phyloP scores from a whole-genome alignment of 1,140 invertebrate genomes.

The Anthonomus grandis region DNA sequence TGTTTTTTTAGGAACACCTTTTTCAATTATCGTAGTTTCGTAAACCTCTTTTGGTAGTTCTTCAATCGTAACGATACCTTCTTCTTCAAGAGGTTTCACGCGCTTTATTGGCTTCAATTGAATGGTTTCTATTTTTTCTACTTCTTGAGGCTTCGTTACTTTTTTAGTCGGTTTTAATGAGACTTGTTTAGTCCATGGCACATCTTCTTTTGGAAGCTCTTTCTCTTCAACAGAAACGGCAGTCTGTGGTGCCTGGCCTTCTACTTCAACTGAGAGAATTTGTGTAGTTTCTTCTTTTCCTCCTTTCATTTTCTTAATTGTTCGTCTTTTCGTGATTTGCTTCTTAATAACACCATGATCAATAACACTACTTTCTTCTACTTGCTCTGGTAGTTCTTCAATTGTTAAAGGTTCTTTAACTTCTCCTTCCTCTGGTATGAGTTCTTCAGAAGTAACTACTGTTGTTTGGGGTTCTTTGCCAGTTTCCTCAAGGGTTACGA shows the following conservation, averaged over 20 bases:
- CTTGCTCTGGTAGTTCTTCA: slow-evolving; percentile 44
- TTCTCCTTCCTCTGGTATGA: slow-evolving; percentile 35
- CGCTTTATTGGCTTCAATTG: slow-evolving; percentile 15
- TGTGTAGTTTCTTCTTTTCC: slow-evolving; percentile 40
- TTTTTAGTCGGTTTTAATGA: slow-evolving; percentile 46
- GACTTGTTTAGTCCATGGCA: slow-evolving; percentile 51
- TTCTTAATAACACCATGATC: slow-evolving; percentile 29
- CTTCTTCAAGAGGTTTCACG: slow-evolving; percentile 23
- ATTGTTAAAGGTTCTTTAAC: slow-evolving; percentile 3
- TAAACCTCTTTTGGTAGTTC: slow-evolving; percentile 43
- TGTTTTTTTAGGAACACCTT: slow-evolving; percentile 39
- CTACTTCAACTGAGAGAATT: slow-evolving; percentile 42
- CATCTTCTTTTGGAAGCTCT: slow-evolving; percentile 40
- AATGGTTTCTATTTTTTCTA: slow-evolving; percentile 34
- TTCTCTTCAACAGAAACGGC: slow-evolving; percentile 39
- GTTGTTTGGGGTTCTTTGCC: slow-evolving; percentile 9
- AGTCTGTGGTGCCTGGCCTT: slow-evolving; percentile 41
- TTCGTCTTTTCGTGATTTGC: slow-evolving; percentile 42
- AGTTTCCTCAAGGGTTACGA: slow-evolving; percentile 13
- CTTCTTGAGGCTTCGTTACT: slow-evolving; percentile 42
- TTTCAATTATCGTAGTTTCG: slow-evolving; percentile 15
- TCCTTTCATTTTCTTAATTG: slow-evolving; percentile 39
- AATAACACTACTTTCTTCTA: slow-evolving; percentile 36
- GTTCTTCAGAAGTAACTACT: slow-evolving; percentile 30
- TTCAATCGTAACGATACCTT: slow-evolving; percentile 39